These are phyloP conservation scores for Dinocampus coccinellae DNA, from an alignment of 2,888 invertebrate species.

Conservation along the genomic window DNA sequence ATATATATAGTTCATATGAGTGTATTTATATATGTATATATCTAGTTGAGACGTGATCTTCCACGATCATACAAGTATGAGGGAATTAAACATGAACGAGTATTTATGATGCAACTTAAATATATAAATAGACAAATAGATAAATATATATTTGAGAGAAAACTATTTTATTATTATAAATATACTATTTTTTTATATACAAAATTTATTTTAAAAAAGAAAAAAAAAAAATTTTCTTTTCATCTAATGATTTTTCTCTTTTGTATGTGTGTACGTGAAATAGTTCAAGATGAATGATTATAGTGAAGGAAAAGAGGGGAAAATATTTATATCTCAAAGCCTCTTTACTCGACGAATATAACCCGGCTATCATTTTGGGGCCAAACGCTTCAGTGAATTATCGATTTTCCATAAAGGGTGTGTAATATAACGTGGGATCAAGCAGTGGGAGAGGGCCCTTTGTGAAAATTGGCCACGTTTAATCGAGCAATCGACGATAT, in stretches of 20 bases:
- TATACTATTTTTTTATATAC: too few species aligned
- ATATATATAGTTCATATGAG: background rate
- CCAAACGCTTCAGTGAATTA: conserved; percentile 32
- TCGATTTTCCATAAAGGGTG: conserved; percentile 30
- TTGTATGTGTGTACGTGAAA: background rate
- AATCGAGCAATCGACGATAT: conserved; percentile 10
- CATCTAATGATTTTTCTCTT: background rate
- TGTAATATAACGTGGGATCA: conserved; percentile 14
- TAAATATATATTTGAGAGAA: background rate
- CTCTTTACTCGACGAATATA: background rate
- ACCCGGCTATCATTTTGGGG: conserved; percentile 30
- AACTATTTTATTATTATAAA: background rate
- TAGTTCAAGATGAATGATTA: background rate
- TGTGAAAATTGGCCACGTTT: conserved; percentile 11
- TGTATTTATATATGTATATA: background rate
- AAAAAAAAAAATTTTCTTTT: background rate
- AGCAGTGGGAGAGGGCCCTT: background rate
- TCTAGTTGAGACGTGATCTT: background rate
- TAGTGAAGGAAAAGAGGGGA: background rate
- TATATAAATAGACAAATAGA: background rate
- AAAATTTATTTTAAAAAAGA: background rate
- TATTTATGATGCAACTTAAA: background rate
- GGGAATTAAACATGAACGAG: background rate
- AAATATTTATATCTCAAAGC: background rate
- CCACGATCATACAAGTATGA: background rate